phyloP scores from a whole-genome alignment of 1,140 invertebrate species.

The Pseudomyrmex cubaensis region DNA sequence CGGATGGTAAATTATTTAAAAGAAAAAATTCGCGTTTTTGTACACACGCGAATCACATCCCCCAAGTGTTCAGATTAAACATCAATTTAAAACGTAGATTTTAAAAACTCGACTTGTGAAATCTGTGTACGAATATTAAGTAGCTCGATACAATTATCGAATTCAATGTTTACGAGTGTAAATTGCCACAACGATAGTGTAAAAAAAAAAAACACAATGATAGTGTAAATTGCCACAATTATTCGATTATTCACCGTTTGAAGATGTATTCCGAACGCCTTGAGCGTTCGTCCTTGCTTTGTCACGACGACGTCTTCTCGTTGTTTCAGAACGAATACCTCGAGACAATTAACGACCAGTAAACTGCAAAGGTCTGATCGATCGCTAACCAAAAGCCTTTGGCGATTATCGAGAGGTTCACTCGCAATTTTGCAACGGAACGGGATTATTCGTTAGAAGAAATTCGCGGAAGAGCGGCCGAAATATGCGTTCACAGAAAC shows the following conservation, averaged over 20 bases:
- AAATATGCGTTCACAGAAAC: not conserved
- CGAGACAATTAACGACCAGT: slow-evolving; percentile 10
- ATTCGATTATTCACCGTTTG: slow-evolving; percentile 1
- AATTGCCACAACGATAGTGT: no score
- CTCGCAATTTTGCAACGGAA: not conserved
- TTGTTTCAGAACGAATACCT: slow-evolving; percentile 26
- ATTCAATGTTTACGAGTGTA: not conserved
- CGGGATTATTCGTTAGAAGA: no score
- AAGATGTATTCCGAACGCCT: not conserved
- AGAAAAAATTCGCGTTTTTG: slow-evolving; percentile 20
- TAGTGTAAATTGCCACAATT: not conserved
- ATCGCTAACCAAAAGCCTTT: not conserved
- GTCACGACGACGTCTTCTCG: not conserved
- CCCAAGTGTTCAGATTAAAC: slow-evolving; percentile 8
- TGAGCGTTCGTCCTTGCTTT: not conserved
- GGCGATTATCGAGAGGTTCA: not conserved
- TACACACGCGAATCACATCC: not conserved
- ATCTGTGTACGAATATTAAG: not conserved
- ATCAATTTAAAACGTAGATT: not conserved
- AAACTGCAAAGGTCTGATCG: not conserved
- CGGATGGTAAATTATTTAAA: slow-evolving; percentile 63
- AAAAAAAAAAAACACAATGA: not conserved
- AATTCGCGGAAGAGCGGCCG: not conserved
- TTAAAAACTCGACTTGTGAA: not conserved
- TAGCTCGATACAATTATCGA: not conserved